These are phyloP conservation scores for Rhamnusium bicolor DNA, from an alignment of 2,888 invertebrate species.

Conservation along the genomic window DNA sequence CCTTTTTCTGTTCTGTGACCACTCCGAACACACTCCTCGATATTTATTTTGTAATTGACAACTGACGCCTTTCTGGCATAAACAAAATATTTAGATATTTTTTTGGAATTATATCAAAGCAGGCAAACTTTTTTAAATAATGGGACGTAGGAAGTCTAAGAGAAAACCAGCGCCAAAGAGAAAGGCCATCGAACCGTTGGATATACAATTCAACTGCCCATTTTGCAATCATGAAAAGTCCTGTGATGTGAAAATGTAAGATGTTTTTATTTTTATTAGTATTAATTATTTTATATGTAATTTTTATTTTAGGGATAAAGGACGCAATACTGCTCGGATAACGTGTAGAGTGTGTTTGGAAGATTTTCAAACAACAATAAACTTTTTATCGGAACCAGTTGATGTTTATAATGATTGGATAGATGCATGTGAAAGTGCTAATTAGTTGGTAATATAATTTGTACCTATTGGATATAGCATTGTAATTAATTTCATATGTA, in stretches of 20 bases:
- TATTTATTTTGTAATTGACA: no score
- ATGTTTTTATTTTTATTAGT: slow-evolving; percentile 54
- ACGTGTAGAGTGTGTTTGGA: slow-evolving; percentile 96
- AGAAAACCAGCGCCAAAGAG: slow-evolving; percentile 96
- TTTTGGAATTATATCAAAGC: no score
- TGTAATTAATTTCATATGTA: no score
- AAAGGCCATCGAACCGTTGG: slow-evolving; percentile 93
- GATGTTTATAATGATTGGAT: slow-evolving; percentile 99
- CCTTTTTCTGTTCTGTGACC: no score
- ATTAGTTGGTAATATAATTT: slow-evolving; percentile 71
- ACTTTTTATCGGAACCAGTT: slow-evolving; percentile 96
- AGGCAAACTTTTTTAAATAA: slow-evolving; percentile 45
- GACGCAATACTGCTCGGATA: slow-evolving; percentile 93
- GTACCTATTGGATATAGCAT: no score
- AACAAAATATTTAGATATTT: no score
- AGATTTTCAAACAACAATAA: slow-evolving; percentile 96
- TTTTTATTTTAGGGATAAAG: slow-evolving; percentile 87
- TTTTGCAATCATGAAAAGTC: slow-evolving; percentile 99
- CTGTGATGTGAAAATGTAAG: slow-evolving; percentile 99
- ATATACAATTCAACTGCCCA: slow-evolving; percentile 97
- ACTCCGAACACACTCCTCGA: no score
- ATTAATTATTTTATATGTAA: no score
- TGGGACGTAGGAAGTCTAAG: slow-evolving; percentile 98
- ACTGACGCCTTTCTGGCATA: no score
- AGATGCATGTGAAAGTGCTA: slow-evolving; percentile 98